phyloP scores from a whole-genome alignment of 2,113 vertebrate genomes.

The Isichthys henryi region DNA sequence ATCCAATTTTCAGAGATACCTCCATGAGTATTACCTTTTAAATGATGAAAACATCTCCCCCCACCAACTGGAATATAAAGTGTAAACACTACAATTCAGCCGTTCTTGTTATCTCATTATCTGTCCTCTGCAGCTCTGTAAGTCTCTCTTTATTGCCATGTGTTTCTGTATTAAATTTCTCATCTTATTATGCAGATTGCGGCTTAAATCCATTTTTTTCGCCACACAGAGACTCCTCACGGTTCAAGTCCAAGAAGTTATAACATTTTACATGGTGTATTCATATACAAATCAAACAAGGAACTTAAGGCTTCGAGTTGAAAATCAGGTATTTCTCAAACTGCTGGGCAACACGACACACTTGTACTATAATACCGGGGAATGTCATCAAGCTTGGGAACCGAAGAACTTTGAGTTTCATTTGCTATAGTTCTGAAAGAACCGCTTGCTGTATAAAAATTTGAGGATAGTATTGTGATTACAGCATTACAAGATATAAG shows the following conservation, averaged over 20 bases:
- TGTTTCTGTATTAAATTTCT: constrained; percentile 12
- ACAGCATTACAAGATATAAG: not conserved
- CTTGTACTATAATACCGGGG: not conserved
- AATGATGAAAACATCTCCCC: not conserved
- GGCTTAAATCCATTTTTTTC: constrained; percentile 6
- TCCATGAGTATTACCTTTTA: not conserved
- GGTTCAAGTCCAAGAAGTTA: not conserved
- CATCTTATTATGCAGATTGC: constrained; percentile 21
- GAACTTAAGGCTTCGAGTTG: not conserved
- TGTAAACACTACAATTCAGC: not conserved
- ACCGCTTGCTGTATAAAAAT: not conserved
- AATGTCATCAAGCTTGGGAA: not conserved
- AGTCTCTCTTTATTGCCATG: constrained; percentile 13
- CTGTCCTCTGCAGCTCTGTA: not conserved
- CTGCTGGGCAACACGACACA: not conserved
- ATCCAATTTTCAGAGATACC: not conserved
- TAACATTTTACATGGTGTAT: constrained; percentile 7
- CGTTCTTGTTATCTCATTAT: not conserved
- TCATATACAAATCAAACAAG: constrained; percentile 2
- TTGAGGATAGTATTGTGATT: not conserved
- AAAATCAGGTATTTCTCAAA: not conserved
- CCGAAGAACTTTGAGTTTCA: not conserved
- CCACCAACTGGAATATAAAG: not conserved
- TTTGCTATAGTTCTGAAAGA: not conserved
- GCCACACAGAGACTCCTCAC: not conserved